Percentiles rank a stretch among this genome's conserved stretches.
Evolutionary conservation across 2,113 vertebrate species (phyloP).

Genomic region (Petrocephalus microphthalmus): DNA sequence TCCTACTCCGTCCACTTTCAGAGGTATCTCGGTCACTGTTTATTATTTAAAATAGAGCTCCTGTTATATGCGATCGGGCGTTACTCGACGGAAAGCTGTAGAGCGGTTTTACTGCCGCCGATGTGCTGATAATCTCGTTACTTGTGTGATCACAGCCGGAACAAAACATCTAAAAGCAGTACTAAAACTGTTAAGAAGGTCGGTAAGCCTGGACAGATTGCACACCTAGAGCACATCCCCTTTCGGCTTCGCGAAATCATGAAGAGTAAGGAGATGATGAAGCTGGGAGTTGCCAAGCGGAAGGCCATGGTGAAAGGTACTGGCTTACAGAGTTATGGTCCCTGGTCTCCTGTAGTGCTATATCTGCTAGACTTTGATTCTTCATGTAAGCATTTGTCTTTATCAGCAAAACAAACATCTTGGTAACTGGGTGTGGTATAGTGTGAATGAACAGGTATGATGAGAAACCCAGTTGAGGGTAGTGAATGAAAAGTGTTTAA

Average conservation of each 20-base stretch:
- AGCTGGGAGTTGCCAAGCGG: slow-evolving; percentile 24
- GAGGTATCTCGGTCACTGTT: no score
- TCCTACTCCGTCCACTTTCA: no score
- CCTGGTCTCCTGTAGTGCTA: neutral
- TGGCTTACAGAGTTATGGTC: slow-evolving; percentile 32
- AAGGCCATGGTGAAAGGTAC: slow-evolving; percentile 44
- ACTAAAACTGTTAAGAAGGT: slow-evolving; percentile 55
- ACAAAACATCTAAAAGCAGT: neutral
- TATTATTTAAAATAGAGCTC: neutral
- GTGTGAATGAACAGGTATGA: neutral
- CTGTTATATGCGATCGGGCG: neutral
- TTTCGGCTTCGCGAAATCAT: slow-evolving; percentile 83
- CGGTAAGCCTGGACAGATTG: slow-evolving; percentile 53
- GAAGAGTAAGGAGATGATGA: slow-evolving; percentile 72
- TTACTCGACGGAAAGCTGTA: neutral
- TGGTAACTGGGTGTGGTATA: neutral
- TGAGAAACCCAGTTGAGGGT: neutral
- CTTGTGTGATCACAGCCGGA: neutral
- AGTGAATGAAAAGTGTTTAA: neutral
- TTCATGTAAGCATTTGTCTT: neutral
- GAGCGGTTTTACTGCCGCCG: neutral
- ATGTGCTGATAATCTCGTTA: neutral
- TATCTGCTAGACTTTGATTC: neutral
- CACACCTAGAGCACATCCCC: slow-evolving; percentile 79
- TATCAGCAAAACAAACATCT: neutral